phyloP scores from a whole-genome alignment of 2,888 invertebrate species.

The Nowickia ferox region DNA sequence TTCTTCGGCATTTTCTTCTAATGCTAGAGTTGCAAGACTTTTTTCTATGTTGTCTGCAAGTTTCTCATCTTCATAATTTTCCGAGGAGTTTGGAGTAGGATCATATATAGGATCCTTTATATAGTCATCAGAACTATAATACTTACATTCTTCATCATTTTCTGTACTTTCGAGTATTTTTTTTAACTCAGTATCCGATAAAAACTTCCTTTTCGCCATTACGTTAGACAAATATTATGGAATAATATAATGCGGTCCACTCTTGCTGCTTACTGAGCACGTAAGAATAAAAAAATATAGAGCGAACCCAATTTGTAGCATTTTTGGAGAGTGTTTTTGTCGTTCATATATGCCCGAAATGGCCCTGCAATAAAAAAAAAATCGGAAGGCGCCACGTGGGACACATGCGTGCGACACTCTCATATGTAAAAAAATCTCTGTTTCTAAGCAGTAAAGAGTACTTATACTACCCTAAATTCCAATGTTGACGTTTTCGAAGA shows the following conservation, averaged over 20 bases:
- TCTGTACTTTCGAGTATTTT: conserved; percentile 27
- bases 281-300: neutral
- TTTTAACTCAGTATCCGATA: conserved; percentile 42
- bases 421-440: neutral
- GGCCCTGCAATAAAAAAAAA: too few species aligned
- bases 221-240: conserved; percentile 12
- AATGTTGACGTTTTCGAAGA: conserved; percentile 4
- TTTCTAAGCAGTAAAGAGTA: neutral
- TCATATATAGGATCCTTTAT: conserved; percentile 33
- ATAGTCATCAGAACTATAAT: conserved; percentile 22
- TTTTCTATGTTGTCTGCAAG: too few species aligned
- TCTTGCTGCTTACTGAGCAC: neutral
- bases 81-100: conserved; percentile 28
- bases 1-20: too few species aligned
- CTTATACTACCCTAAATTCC: neutral
- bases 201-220: conserved; percentile 38
- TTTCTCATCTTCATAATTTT: conserved; percentile 20
- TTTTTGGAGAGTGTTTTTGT: neutral
- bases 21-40: too few species aligned
- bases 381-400: too few species aligned
- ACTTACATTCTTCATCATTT: conserved; percentile 25
- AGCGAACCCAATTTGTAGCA: conserved; percentile 19
- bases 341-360: neutral
- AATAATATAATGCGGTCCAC: conserved; percentile 19
- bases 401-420: neutral